Conservation (phyloP, 2,113 vertebrate genomes). For the Deroptyus accipitrinus region DNA sequence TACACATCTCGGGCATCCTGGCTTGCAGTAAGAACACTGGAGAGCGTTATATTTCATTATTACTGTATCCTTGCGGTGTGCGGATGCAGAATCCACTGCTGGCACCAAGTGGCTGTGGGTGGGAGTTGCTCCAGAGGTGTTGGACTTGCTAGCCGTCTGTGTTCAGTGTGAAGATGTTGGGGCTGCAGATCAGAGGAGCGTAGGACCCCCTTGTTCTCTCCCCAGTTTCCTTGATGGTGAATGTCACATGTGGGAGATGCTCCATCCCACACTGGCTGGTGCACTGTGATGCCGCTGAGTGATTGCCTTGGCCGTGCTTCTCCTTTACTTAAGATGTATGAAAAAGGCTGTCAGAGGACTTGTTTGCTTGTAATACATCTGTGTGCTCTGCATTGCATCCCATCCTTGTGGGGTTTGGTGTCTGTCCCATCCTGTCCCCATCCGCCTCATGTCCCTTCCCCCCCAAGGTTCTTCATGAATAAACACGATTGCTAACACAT, state of each 20-base stretch:
- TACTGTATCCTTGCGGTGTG: fast-evolving
- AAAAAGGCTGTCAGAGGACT: background rate
- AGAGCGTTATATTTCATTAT: fast-evolving
- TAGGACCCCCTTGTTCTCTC: background rate
- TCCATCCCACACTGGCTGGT: fast-evolving
- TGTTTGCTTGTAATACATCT: background rate
- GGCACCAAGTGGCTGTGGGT: slow-evolving; percentile 32
- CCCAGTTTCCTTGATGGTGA: fast-evolving
- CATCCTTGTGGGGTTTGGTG: background rate
- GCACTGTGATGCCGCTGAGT: fast-evolving
- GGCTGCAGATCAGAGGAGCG: background rate
- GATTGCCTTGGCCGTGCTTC: background rate
- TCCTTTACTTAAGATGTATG: background rate
- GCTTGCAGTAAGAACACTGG: background rate
- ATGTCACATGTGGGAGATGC: fast-evolving
- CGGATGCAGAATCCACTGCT: background rate
- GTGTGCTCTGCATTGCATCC: background rate
- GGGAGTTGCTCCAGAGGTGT: background rate
- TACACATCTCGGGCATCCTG: background rate
- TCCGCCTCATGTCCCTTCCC: background rate
- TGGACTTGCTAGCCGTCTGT: fast-evolving
- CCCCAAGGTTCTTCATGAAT: background rate
- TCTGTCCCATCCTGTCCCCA: background rate
- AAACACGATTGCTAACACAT: background rate
- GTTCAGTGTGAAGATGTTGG: fast-evolving